phyloP scores from a whole-genome alignment of 1,140 invertebrate genomes.

The Nomia melanderi region DNA sequence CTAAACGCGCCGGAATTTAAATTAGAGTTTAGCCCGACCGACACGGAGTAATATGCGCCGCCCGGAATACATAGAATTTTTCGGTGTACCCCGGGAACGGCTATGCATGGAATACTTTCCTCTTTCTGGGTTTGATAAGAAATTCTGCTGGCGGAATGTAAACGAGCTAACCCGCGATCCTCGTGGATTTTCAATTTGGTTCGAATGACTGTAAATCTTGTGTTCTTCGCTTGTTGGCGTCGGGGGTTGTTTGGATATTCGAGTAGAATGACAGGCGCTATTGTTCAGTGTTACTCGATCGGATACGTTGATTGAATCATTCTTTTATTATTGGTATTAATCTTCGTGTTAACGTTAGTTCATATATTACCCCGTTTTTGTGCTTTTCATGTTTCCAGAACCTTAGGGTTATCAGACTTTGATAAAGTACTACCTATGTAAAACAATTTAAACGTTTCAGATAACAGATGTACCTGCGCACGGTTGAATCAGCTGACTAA shows the following conservation, averaged over 20 bases:
- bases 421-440: too few species aligned
- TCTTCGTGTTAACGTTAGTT: too few species aligned
- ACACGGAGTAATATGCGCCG: not conserved
- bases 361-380: too few species aligned
- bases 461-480: not conserved
- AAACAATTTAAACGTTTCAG: too few species aligned
- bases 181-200: not conserved
- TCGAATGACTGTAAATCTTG: not conserved
- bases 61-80: constrained; percentile 18
- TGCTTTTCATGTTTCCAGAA: too few species aligned
- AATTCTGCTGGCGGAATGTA: constrained; percentile 7
- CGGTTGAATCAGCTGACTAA: not conserved
- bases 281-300: too few species aligned
- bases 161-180: not conserved
- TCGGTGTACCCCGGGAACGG: constrained; percentile 6
- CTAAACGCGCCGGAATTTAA: constrained; percentile 41
- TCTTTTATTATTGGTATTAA: too few species aligned
- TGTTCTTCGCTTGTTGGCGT: too few species aligned
- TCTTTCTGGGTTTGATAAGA: constrained; percentile 7
- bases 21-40: constrained; percentile 29
- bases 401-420: too few species aligned
- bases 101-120: constrained; percentile 24
- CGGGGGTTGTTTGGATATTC: too few species aligned
- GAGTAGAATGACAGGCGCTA: too few species aligned
- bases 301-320: too few species aligned